Base-by-base conservation (phyloP, 2,113 vertebrate species). In the Nannobrachium achirus region DNA sequence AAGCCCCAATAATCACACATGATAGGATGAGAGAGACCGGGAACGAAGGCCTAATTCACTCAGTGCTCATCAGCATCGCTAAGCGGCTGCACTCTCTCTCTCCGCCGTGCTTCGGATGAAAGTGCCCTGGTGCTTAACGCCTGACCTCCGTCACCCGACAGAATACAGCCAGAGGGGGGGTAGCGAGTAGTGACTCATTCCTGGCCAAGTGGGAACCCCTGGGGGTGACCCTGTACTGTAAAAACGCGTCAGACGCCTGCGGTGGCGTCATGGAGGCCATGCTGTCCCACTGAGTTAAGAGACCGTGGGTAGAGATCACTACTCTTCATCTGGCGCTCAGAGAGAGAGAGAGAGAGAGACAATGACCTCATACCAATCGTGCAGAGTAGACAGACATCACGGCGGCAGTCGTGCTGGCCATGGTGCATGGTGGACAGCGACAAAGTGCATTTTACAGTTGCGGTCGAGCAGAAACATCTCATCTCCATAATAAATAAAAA, bases 181-280 rank as follows among this genome's bases (percentile, higher is more conserved):
- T 33, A 33, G 25, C 6, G n/a, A 33, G 65, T 38, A 66, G 75
- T 86, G 82, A 88, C 66, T 89, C 84, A 89, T 72, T 78, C 18
- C 69, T 56, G 64, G 64, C 68, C 77, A 78, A 82, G 25, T 73
- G 73, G 79, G 76, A 74, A 33, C 66, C 66, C 15, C 4, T 62
- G 33, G 72, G 74, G 58, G 68, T 10, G 9, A 74, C 76, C 73
- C 67, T 3, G 64, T 64, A 81, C 73, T 66, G 63, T 73, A 82
- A 85, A 33, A 75, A 76, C 65, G 73, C 79, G 86, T 88, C 87
- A 84, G 66, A 67, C 63, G 62, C 80, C 72, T 76, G 75, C 53
- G 78, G 79, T 67, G 69, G 58, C 56, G 63, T 63, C 7, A 18
- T 58, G 52, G 64, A 72, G 62, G 61, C 10, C 6, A 49, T 66